Evolutionary conservation across 2,113 vertebrate genomes (phyloP).

Genomic region (Zapus hudsonius): DNA sequence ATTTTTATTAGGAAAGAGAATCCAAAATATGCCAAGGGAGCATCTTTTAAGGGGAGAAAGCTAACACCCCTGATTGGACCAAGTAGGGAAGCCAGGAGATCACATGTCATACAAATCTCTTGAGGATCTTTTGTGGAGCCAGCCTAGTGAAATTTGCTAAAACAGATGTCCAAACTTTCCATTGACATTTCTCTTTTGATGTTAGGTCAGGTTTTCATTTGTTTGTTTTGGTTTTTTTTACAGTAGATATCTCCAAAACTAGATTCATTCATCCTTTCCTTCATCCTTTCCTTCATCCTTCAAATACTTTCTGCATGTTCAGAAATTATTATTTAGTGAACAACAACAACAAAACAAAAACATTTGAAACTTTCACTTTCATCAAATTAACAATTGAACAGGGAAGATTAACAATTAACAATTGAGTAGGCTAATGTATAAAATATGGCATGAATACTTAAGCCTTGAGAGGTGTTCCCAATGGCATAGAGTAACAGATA

Average conservation of each 20-base stretch:
- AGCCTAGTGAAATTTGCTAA: background rate
- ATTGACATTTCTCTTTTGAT: background rate
- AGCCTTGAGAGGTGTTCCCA: background rate
- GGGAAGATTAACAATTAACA: slow-evolving; percentile 4
- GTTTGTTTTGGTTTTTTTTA: background rate
- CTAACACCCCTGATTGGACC: background rate
- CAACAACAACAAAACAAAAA: background rate
- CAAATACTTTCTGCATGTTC: background rate
- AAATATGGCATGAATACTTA: background rate
- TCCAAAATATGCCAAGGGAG: background rate
- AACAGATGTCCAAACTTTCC: background rate
- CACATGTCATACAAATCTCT: background rate
- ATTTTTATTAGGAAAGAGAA: background rate
- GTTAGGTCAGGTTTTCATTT: background rate
- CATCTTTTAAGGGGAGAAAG: background rate
- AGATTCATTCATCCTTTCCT: background rate
- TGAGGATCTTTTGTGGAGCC: background rate
- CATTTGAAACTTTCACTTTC: background rate
- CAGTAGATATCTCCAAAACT: background rate
- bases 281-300: background rate
- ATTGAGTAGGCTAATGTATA: too few species aligned
- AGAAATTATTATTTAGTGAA: background rate
- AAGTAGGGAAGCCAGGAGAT: background rate
- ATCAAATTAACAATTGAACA: background rate
- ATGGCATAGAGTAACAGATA: background rate